Base-by-base conservation (phyloP, 2,113 vertebrate genomes). In the Mormoops blainvillei region DNA sequence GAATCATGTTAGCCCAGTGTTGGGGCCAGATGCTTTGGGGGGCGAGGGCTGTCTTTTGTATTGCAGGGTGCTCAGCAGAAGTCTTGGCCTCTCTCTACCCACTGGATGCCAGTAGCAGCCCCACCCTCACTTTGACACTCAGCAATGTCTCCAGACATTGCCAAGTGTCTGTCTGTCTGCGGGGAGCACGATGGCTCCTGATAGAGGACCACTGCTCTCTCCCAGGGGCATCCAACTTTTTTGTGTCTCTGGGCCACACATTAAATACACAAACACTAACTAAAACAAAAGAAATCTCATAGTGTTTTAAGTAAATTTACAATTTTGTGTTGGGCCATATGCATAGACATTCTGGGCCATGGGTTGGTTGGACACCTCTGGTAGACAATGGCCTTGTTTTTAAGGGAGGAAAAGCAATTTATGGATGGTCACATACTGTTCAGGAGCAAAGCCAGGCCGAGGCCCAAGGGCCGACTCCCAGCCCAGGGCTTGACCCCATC, bases 81-180 rank as follows among this genome's bases (percentile, higher is more conserved):
- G 19, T 20, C n/a, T 38, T 85, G 82, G 45, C 43, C 33, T 83
- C 74, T 26, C 26, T 73, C 70, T 26, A 28, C 20, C 38, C 65
- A 18, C 36, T 41, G 4, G 33, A 9, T 31, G 36, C 63, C 33
- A 10, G 0, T 9, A 19, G 56, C 3, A 38, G 14, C 6, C 5
- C n/a, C 56, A 33, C 24, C 58, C 73, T 8, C 5, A 12, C 24
- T 10, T 8, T n/a, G 43, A 76, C 16, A 12, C 13, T 36, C 71
- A 2, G 0, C 8, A 68, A 5, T 26, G 70, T 78, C 31, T 73
- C 26, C 14, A 19, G 61, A 67, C 61, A 3, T 20, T 43, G 58
- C 61, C 31, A 2, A 0, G 7, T 67, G 48, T 61, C 87, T 4
- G 4, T 20, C 2, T 4, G 4, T 20, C 2, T 4, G 4, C 4